phyloP scores from a whole-genome alignment of 2,888 invertebrate species.

The Spisula subtruncata region DNA sequence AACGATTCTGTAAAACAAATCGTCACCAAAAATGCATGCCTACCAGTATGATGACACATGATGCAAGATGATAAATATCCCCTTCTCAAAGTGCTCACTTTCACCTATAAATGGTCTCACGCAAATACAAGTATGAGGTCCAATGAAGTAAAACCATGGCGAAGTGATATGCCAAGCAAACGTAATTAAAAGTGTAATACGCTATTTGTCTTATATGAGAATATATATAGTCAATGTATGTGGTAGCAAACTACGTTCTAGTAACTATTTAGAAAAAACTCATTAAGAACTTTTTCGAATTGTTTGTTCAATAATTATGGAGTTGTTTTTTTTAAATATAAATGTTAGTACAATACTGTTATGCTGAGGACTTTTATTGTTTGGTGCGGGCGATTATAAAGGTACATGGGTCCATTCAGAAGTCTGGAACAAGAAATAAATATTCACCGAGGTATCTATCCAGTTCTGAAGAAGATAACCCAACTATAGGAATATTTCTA shows the following conservation, averaged over 20 bases:
- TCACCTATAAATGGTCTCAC: slow-evolving; percentile 23
- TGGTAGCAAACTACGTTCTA: too few species aligned
- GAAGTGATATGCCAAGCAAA: too few species aligned
- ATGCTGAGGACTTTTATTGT: not conserved
- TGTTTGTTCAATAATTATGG: too few species aligned
- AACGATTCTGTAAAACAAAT: not conserved
- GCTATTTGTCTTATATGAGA: too few species aligned
- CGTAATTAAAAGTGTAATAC: too few species aligned
- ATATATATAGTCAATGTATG: too few species aligned
- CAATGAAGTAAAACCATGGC: not conserved
- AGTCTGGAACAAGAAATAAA: not conserved
- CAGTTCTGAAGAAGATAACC: slow-evolving; percentile 24
- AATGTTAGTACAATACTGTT: too few species aligned
- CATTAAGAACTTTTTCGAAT: too few species aligned
- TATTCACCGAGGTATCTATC: slow-evolving; percentile 12
- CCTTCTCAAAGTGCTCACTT: not conserved
- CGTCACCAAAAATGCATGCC: not conserved
- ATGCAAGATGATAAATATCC: not conserved
- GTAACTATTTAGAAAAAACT: too few species aligned
- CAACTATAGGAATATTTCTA: not conserved
- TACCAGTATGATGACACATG: slow-evolving; percentile 8
- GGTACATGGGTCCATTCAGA: not conserved
- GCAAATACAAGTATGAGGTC: not conserved
- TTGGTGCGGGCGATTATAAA: not conserved
- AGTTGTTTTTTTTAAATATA: too few species aligned